These are phyloP conservation scores for Isurus oxyrinchus DNA, from an alignment of 2,113 vertebrate genomes.

Conservation along the genomic window DNA sequence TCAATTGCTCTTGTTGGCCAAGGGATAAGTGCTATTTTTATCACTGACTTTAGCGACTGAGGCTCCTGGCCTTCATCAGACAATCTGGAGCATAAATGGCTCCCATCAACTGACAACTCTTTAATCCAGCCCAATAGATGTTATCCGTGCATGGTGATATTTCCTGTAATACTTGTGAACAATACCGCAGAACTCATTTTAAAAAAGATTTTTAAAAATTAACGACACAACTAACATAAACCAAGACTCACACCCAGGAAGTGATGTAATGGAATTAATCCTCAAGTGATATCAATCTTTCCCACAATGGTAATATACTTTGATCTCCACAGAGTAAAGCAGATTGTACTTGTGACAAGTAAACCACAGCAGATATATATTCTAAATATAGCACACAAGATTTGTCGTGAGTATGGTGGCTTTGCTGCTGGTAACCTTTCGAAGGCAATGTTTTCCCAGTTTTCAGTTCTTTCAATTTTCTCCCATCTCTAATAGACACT, in stretches of 20 bases:
- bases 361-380: neutral
- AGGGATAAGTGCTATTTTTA: neutral
- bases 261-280: slow-evolving; percentile 3
- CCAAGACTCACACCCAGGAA: neutral
- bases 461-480: neutral
- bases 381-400: neutral
- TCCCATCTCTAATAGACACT: neutral
- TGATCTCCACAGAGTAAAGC: neutral
- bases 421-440: neutral
- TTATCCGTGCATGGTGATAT: neutral
- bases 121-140: neutral
- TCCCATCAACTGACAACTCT: neutral
- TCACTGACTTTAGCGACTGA: neutral
- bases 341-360: neutral
- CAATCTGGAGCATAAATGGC: neutral
- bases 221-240: neutral
- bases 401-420: neutral
- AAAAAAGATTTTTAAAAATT: neutral
- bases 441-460: neutral
- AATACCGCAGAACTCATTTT: neutral
- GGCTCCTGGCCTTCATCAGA: neutral
- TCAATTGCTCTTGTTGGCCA: neutral
- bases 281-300: neutral
- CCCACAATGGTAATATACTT: neutral
- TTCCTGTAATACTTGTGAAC: neutral